Evolutionary conservation across 1,140 invertebrate genomes (phyloP), one percentile per base, ranked within the genome.

Genomic region (Druon quercuslanigerum): DNA sequence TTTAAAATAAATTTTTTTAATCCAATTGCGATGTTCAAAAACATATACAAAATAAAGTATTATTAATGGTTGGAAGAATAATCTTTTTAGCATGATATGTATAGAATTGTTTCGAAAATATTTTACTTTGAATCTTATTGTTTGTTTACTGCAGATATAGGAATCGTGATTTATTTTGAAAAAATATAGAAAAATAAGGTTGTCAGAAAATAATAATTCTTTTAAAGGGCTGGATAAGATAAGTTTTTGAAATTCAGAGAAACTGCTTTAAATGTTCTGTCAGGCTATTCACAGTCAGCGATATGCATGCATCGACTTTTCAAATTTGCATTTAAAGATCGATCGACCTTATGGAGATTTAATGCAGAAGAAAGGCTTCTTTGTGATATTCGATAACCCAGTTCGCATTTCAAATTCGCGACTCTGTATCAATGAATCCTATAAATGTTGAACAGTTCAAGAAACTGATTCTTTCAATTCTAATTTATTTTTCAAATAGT

Each of bases 301-400:
- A 33, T 66, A 46, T 66, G 60, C 60, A 66, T 66, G 60, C 60
- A 66, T 66, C 20, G 33, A 40, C 2, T 66, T 66, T 9, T 5
- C 4, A 46, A 66, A 66, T 66, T 66, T 66, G 25, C 60, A 66
- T 66, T 40, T 40, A 8, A 66, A 60, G 57, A 33, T 60, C 25
- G 57, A 60, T 25, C 25, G 57, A 60, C 57, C 25, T 60, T 16
- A 60, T 66, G 60, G 60, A 66, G 25, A 66, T 66, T 66, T 66
- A 16, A 66, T 66, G 60, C 60, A 14, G 14, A 66, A 40, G 16
- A n/a, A 66, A n/a, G 60, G 33, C 13, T 66, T 66, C 25, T 40
- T 40, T 9, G 25, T 66, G 60, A 66, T 66, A 66, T 66, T 33
- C 20, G 4, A 33, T 66, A 66, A 33, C 57, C 33, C 57, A 66